Conservation (phyloP, 92 coral and sea anemone genomes). For the Parazoanthus swiftii region DNA sequence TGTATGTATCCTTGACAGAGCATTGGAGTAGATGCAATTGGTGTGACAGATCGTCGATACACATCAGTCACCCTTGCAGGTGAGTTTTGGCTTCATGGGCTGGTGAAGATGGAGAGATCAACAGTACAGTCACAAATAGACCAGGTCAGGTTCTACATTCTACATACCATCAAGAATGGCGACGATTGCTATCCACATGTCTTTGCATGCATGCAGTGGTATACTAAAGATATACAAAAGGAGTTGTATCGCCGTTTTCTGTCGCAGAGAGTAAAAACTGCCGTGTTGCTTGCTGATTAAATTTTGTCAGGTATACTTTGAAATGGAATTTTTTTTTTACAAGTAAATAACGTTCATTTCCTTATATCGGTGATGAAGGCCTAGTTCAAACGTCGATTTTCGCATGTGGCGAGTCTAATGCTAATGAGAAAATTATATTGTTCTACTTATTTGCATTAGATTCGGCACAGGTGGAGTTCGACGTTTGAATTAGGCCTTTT, state of each 20-base stretch:
- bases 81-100: constrained; percentile 57
- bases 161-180: constrained; percentile 24
- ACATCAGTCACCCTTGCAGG: constrained; percentile 13
- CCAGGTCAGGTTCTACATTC: constrained; percentile 44
- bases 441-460: too few species aligned
- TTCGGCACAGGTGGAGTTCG: too few species aligned
- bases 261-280: constrained; percentile 51
- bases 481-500: too few species aligned
- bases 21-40: constrained; percentile 19
- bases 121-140: constrained; percentile 24
- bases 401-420: too few species aligned
- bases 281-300: too few species aligned
- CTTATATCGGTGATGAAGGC: too few species aligned
- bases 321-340: too few species aligned
- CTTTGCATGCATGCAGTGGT: constrained; percentile 51
- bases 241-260: constrained; percentile 45
- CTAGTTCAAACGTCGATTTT: too few species aligned
- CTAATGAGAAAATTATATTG: too few species aligned
- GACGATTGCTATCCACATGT: constrained; percentile 39
- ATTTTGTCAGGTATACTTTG: too few species aligned
- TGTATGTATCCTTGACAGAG: constrained; percentile 33
- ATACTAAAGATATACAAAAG: constrained; percentile 35
- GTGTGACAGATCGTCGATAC: constrained; percentile 34
- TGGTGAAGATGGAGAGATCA: constrained; percentile 44
- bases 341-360: too few species aligned